These are phyloP conservation scores for Glossophaga mutica DNA, from an alignment of 2,797 vertebrate genomes.

Conservation along the genomic window DNA sequence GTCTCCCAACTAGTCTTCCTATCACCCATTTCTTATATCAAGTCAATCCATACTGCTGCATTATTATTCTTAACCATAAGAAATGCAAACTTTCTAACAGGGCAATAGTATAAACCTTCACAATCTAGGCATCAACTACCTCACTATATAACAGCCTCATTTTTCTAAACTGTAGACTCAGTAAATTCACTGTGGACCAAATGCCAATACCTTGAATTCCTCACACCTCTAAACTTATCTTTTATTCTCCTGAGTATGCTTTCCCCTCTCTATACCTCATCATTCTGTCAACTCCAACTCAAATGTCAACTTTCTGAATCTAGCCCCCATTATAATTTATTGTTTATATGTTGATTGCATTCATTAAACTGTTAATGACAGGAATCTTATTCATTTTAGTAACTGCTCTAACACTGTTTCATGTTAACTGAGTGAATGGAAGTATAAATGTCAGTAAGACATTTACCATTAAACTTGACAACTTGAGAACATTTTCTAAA, in stretches of 20 bases:
- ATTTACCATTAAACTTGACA: neutral
- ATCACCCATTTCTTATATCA: neutral
- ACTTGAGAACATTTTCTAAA: neutral
- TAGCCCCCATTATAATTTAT: neutral
- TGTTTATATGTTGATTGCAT: neutral
- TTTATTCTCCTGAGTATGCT: neutral
- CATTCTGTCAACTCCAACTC: neutral
- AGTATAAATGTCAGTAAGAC: neutral
- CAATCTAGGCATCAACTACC: neutral
- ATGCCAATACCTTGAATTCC: neutral
- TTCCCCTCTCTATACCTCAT: neutral
- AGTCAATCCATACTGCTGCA: no score
- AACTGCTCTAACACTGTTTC: neutral
- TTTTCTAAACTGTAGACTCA: neutral
- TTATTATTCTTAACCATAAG: neutral
- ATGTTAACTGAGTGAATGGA: neutral
- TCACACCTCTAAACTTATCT: neutral
- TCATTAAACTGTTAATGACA: neutral
- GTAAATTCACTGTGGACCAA: neutral
- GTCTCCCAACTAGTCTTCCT: neutral
- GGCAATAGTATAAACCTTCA: neutral
- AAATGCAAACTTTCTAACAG: neutral
- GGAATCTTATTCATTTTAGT: neutral
- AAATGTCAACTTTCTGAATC: neutral
- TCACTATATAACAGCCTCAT: neutral